Conservation (phyloP, 2,797 vertebrate species). For the Pipistrellus pygmaeus region DNA sequence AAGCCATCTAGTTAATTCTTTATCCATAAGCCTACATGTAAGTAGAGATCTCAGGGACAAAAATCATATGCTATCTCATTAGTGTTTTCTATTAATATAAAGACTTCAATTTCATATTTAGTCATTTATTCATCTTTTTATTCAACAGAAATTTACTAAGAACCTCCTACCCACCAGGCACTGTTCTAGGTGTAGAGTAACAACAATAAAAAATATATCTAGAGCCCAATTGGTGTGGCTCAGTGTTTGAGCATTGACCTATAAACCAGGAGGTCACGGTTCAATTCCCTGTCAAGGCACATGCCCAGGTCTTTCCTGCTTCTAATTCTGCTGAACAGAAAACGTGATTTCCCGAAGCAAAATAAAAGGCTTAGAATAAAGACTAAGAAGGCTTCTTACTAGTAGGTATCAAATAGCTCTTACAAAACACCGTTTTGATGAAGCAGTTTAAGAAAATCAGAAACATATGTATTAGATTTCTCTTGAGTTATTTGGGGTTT, state of each 20-base stretch:
- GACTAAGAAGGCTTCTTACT: constrained; percentile 65
- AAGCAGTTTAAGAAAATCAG: constrained; percentile 78
- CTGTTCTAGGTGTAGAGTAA: not conserved
- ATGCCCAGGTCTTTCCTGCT: not conserved
- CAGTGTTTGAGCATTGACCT: no score
- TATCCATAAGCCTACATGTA: not conserved
- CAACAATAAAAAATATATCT: not conserved
- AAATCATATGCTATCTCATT: not conserved
- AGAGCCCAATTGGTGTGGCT: not conserved
- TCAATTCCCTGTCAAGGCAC: no score
- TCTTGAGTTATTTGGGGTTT: constrained; percentile 74
- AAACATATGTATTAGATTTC: constrained; percentile 84
- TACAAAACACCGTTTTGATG: constrained; percentile 74
- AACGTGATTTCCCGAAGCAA: constrained; percentile 71
- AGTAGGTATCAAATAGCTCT: constrained; percentile 77
- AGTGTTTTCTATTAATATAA: not conserved
- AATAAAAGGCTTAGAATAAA: constrained; percentile 80
- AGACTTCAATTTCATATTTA: not conserved
- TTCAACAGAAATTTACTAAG: not conserved
- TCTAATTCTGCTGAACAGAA: constrained; percentile 72
- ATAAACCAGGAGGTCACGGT: no score
- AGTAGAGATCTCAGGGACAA: not conserved
- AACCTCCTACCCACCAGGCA: not conserved
- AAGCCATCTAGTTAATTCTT: not conserved
- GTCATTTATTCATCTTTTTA: not conserved